phyloP scores from a whole-genome alignment of 1,140 invertebrate species.

The Cotesia chilonis region DNA sequence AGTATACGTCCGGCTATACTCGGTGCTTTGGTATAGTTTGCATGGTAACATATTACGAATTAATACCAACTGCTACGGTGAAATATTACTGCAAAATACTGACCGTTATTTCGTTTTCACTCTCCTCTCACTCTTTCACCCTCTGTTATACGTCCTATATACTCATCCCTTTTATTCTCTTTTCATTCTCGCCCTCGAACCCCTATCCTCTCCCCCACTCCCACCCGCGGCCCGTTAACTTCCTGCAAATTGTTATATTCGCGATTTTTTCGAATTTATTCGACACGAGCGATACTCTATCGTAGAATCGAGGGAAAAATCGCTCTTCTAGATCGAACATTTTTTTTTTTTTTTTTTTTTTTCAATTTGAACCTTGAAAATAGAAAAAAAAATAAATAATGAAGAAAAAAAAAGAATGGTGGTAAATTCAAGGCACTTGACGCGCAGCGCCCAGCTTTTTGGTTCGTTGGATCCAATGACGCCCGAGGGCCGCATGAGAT shows the following conservation, averaged over 20 bases:
- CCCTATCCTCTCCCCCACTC: neutral
- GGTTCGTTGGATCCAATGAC: constrained; percentile 21
- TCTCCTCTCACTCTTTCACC: constrained; percentile 10
- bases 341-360: constrained; percentile 11
- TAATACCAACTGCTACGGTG: constrained; percentile 68
- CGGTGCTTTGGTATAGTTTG: constrained; percentile 64
- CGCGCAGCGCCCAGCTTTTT: constrained; percentile 7
- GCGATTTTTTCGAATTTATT: constrained; percentile 34
- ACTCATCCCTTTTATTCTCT: neutral
- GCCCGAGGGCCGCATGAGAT: constrained; percentile 31
- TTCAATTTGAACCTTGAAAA: constrained; percentile 2
- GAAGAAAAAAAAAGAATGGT: neutral
- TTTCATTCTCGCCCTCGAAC: neutral
- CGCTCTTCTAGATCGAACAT: constrained; percentile 2
- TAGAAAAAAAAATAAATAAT: constrained; percentile 2
- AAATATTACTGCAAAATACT: constrained; percentile 68
- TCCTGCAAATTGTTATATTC: constrained; percentile 35
- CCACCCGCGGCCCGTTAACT: constrained; percentile 5
- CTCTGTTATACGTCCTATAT: neutral
- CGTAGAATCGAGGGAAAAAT: constrained; percentile 8
- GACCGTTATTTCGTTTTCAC: constrained; percentile 61
- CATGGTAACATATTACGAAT: constrained; percentile 67
- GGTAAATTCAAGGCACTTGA: constrained; percentile 20
- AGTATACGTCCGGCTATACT: constrained; percentile 35
- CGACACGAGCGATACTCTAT: constrained; percentile 9